Base-by-base conservation (phyloP, 2,888 invertebrate species). In the Drosophila nigritarsus region DNA sequence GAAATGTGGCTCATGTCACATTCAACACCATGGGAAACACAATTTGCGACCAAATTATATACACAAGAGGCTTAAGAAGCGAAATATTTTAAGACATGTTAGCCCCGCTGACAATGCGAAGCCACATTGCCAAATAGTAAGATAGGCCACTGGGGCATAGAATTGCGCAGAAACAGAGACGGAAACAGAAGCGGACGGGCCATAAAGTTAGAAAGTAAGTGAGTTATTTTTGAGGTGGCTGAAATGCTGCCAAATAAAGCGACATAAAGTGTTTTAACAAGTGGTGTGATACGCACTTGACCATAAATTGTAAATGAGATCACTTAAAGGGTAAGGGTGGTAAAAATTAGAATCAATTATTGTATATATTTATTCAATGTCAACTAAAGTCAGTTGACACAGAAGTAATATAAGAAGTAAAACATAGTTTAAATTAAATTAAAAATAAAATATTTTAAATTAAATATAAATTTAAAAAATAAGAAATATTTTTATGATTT, bases 241-340 rank as follows among this genome's bases (percentile, higher is more conserved):
- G 62, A 77, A 86, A 70, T 73, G 71, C 64, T 66, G 59, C 61
- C 72, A 73, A 87, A 71, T 76, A 83, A 83, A 74, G 65, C 53
- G 72, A 54, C 69, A 61, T 72, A 82, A 87, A 87, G 82, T 79
- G 84, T 75, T 75, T 65, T 68, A 77, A 69, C 63, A 72, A 61
- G 67, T 61, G 70, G 54, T 53, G 40, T 60, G 30, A 7, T 7
- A n/a, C 6, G 15, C 13, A 32, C 30, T 34, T 34, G 15, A 1
- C 56, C 38, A 32, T 55, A 59, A 55, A 30, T 42, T 5, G 20
- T 42, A 18, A 30, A 45, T 6, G 27, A 49, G 30, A 20, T 15
- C 36, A 48, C 24, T 34, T 53, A 53, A 18, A 15, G 36, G 36
- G 63, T 62, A 40, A 61, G 54, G 15, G 29, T 53, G 30, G 11